Conservation (phyloP, 2,113 vertebrate genomes). For the Percina caprodes region DNA sequence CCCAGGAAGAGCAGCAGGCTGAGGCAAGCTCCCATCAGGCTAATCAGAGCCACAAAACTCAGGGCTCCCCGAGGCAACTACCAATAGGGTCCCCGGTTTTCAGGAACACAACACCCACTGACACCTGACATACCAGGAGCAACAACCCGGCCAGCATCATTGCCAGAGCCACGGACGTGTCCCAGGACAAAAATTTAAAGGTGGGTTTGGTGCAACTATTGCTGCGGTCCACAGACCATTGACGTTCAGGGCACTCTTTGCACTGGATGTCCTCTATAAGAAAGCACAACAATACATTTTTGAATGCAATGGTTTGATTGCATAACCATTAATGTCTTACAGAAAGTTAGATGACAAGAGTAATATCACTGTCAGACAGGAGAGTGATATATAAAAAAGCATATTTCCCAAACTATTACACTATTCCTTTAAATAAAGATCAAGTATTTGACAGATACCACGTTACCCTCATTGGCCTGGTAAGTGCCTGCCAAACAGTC, state of each 20-base stretch:
- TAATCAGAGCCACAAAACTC: constrained; percentile 77
- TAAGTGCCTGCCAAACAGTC: constrained; percentile 88
- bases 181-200: constrained; percentile 83
- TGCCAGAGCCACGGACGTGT: constrained; percentile 53
- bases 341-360: neutral
- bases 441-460: constrained; percentile 39
- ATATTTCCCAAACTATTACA: neutral
- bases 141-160: constrained; percentile 67
- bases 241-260: constrained; percentile 76
- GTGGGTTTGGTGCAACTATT: constrained; percentile 76
- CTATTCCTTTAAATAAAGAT: neutral
- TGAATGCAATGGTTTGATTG: neutral
- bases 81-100: constrained; percentile 76
- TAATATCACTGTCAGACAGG: neutral
- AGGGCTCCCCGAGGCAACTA: constrained; percentile 80
- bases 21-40: constrained; percentile 79
- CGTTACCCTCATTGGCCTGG: constrained; percentile 74
- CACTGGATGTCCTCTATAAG: constrained; percentile 83
- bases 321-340: neutral
- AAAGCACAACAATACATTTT: constrained; percentile 9
- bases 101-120: constrained; percentile 76
- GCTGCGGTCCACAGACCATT: constrained; percentile 85
- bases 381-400: neutral
- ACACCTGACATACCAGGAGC: constrained; percentile 54
- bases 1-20: constrained; percentile 86